phyloP scores from a whole-genome alignment of 2,797 vertebrate genomes.

The Chromis chromis region DNA sequence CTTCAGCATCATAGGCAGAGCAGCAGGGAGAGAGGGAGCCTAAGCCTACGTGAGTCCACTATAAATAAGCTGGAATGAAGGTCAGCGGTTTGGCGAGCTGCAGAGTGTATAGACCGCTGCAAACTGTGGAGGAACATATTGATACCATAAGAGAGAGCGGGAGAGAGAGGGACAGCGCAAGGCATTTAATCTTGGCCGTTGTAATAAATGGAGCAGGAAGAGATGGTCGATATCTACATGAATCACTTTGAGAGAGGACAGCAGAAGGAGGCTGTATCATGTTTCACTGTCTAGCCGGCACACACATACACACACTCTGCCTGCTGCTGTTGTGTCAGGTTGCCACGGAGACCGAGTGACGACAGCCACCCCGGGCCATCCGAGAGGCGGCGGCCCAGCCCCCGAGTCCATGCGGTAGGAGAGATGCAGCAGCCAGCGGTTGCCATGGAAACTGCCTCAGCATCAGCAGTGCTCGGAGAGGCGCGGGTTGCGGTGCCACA shows the following conservation, averaged over 20 bases:
- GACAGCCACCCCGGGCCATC: conserved; percentile 56
- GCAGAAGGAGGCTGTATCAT: conserved; percentile 63
- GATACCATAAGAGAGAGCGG: conserved; percentile 43
- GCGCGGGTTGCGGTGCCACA: conserved; percentile 19
- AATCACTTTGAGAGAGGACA: conserved; percentile 64
- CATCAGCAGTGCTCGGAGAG: conserved; percentile 56
- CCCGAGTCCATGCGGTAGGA: conserved; percentile 51
- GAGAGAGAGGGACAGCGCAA: conserved; percentile 14
- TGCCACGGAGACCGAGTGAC: conserved; percentile 71
- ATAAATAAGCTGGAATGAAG: conserved; percentile 81
- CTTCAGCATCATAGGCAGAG: conserved; percentile 57
- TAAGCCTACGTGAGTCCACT: conserved; percentile 77
- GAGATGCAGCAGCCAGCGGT: conserved; percentile 66
- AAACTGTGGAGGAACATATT: conserved; percentile 50
- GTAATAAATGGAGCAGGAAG: conserved; percentile 67
- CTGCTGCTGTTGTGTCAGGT: conserved; percentile 74
- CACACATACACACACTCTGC: conserved; percentile 34
- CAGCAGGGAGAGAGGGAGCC: conserved; percentile 44
- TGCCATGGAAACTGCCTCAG: conserved; percentile 78
- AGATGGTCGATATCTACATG: conserved; percentile 69
- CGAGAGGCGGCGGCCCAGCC: conserved; percentile 37
- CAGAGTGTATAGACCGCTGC: conserved; percentile 25
- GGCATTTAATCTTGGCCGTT: conserved; percentile 68
- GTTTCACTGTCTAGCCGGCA: conserved; percentile 68
- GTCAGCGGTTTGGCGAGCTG: conserved; percentile 67